phyloP scores from a whole-genome alignment of 2,113 vertebrate species.

The Amazona guildingii region DNA sequence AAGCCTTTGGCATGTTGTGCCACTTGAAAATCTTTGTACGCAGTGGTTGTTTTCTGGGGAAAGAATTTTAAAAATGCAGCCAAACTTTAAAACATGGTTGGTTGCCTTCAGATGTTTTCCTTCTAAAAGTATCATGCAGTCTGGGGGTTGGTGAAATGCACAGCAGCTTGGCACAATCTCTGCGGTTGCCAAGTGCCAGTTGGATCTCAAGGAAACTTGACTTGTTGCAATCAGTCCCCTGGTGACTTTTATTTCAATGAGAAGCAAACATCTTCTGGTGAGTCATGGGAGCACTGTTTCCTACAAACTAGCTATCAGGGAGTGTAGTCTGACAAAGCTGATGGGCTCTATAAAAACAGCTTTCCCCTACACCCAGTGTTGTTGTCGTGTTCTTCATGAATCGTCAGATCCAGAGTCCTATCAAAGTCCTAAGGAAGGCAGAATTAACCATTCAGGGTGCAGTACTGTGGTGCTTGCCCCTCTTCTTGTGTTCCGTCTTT shows the following conservation, averaged over 20 bases:
- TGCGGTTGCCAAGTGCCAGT: neutral
- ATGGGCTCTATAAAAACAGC: neutral
- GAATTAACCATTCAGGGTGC: neutral
- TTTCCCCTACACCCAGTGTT: neutral
- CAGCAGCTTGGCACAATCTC: neutral
- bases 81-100: constrained; percentile 3
- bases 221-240: neutral
- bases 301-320: constrained; percentile 2
- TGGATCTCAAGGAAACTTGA: constrained; percentile 4
- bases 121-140: neutral
- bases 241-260: neutral
- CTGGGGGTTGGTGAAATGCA: neutral
- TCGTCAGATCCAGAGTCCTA: neutral
- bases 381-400: neutral
- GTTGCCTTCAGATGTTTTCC: neutral
- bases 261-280: constrained; percentile 22
- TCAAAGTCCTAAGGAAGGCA: neutral
- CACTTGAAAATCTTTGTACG: neutral
- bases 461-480: neutral
- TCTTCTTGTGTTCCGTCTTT: neutral
- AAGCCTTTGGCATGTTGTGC: neutral
- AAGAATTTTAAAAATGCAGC: neutral
- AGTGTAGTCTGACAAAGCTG: neutral
- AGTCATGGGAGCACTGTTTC: constrained; percentile 29
- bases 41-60: neutral